phyloP scores from a whole-genome alignment of 1,140 invertebrate species.

The Maniola jurtina region DNA sequence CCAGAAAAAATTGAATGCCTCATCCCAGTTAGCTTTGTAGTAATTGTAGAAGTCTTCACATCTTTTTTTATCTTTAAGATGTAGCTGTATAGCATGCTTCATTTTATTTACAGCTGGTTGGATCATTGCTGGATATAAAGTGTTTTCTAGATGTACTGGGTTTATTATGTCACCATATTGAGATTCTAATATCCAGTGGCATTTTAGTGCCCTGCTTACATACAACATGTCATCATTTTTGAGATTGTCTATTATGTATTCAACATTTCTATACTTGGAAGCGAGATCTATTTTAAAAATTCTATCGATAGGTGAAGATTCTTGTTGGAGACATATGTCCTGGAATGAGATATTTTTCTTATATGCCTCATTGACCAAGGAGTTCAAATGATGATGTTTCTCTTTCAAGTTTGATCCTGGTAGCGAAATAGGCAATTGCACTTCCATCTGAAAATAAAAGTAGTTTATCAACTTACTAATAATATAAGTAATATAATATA shows the following conservation, averaged over 20 bases:
- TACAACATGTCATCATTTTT: slow-evolving; percentile 57
- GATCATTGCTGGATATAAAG: slow-evolving; percentile 54
- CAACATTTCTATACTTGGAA: slow-evolving; percentile 42
- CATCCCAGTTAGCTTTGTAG: slow-evolving; percentile 44
- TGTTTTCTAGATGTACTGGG: slow-evolving; percentile 44
- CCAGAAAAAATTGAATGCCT: slow-evolving; percentile 50
- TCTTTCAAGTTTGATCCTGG: slow-evolving; percentile 43
- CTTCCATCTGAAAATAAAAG: slow-evolving; percentile 19
- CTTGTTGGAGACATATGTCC: slow-evolving; percentile 36
- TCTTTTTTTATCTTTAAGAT: slow-evolving; percentile 42
- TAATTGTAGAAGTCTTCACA: slow-evolving; percentile 54
- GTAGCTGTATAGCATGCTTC: slow-evolving; percentile 49
- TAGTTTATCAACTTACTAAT: slow-evolving; percentile 3
- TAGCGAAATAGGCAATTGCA: slow-evolving; percentile 37
- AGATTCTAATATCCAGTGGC: slow-evolving; percentile 46
- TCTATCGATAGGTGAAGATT: slow-evolving; percentile 46
- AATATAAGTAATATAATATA: no score
- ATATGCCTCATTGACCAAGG: slow-evolving; percentile 35
- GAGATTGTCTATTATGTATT: slow-evolving; percentile 52
- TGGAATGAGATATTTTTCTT: slow-evolving; percentile 26
- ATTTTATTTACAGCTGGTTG: slow-evolving; percentile 55
- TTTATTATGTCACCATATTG: slow-evolving; percentile 46
- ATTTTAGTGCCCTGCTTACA: slow-evolving; percentile 52
- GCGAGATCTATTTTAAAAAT: slow-evolving; percentile 63
- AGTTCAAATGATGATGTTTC: slow-evolving; percentile 48